Percentiles rank a stretch among this genome's conserved stretches.
Evolutionary conservation across 2,113 vertebrate genomes (phyloP).

Genomic region (Heliornis fulica): DNA sequence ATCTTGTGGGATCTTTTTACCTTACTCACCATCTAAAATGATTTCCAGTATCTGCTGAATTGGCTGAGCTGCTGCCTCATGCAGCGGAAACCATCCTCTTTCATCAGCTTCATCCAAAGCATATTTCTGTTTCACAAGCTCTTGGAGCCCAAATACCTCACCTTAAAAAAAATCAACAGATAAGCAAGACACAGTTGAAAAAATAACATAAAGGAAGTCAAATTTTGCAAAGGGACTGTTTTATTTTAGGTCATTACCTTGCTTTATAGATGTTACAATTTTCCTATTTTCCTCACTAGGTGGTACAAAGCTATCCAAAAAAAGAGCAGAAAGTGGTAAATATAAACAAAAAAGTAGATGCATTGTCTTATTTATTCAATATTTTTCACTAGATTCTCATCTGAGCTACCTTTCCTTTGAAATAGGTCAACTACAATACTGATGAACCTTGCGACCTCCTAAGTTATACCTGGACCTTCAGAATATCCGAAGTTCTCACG

Average conservation of each 20-base stretch:
- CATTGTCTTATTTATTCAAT: background rate
- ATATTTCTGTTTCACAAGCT: slow-evolving; percentile 64
- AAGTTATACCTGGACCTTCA: background rate
- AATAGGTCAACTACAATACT: background rate
- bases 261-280: slow-evolving; percentile 79
- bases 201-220: background rate
- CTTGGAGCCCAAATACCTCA: slow-evolving; percentile 74
- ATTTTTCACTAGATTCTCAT: background rate
- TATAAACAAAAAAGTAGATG: background rate
- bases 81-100: slow-evolving; percentile 80
- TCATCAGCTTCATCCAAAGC: slow-evolving; percentile 82
- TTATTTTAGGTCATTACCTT: slow-evolving; percentile 68
- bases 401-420: background rate
- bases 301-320: slow-evolving; percentile 71
- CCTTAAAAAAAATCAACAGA: slow-evolving; percentile 64
- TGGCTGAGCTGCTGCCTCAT: slow-evolving; percentile 75
- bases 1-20: background rate
- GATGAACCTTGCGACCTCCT: background rate
- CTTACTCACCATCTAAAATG: slow-evolving; percentile 79
- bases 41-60: slow-evolving; percentile 73
- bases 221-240: background rate
- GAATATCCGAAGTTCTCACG: background rate
- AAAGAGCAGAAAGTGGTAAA: slow-evolving; percentile 6
- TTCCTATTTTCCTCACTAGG: slow-evolving; percentile 77
- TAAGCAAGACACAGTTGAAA: background rate